These are phyloP conservation scores for Bombylius major DNA, from an alignment of 2,888 invertebrate genomes.

Conservation along the genomic window DNA sequence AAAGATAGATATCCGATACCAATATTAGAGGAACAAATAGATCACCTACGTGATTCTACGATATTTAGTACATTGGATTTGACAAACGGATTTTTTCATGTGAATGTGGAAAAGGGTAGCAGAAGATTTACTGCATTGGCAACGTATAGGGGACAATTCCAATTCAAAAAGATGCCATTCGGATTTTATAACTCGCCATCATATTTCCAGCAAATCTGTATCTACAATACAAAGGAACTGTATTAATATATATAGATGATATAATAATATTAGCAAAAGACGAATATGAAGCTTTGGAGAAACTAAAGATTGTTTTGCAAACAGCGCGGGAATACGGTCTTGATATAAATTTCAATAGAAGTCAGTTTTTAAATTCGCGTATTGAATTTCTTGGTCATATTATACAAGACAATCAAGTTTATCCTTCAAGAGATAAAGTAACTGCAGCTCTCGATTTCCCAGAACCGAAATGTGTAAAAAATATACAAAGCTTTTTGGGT, in stretches of 20 bases:
- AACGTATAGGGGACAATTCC: not conserved
- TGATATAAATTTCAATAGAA: constrained; percentile 6
- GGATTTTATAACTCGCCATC: constrained; percentile 26
- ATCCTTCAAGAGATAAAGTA: constrained; percentile 5
- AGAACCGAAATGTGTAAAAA: constrained; percentile 1
- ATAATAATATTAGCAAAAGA: not conserved
- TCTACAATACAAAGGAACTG: not conserved
- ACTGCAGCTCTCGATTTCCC: constrained; percentile 12
- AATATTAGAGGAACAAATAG: not conserved
- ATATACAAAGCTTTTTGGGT: constrained; percentile 11
- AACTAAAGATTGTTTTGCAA: not conserved
- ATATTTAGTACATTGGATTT: not conserved
- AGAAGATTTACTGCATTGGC: no score
- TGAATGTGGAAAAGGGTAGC: no score
- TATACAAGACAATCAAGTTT: not conserved
- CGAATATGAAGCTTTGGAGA: not conserved
- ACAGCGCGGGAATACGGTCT: not conserved
- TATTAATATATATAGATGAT: constrained; percentile 1
- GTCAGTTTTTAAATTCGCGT: not conserved
- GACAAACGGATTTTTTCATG: no score
- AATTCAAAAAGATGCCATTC: constrained; percentile 27
- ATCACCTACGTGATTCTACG: not conserved
- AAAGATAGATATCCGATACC: no score
- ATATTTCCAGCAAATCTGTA: constrained; percentile 14
- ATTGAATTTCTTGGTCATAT: constrained; percentile 7